Percentiles rank a stretch among this genome's conserved stretches.
Evolutionary conservation across 2,797 vertebrate species (phyloP).

Genomic region (Tragelaphus eurycerus): DNA sequence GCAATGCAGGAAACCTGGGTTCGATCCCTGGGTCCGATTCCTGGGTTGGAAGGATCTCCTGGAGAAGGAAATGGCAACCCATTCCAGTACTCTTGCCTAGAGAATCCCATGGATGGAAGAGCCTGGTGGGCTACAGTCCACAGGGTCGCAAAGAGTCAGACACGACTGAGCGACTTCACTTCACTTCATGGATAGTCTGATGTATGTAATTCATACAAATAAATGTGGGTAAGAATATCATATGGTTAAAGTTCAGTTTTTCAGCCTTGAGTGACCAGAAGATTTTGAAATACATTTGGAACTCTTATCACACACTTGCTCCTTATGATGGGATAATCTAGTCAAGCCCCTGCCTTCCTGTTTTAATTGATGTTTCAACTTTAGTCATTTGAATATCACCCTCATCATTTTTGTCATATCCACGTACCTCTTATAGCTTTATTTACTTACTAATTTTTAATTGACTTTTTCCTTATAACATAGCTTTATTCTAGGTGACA

Average conservation of each 20-base stretch:
- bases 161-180: no score
- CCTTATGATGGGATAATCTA: neutral
- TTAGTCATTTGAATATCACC: neutral
- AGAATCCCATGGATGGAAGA: no score
- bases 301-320: neutral
- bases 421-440: neutral
- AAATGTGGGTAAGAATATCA: neutral
- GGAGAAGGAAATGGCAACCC: no score
- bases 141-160: no score
- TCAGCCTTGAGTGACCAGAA: conserved; percentile 20
- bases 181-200: neutral
- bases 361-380: neutral
- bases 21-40: no score
- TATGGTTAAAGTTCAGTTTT: neutral
- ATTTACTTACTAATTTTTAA: conserved; percentile 24
- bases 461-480: neutral
- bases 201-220: neutral
- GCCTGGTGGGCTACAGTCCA: no score
- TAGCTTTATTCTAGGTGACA: conserved; percentile 23
- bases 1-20: no score
- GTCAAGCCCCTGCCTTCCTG: neutral
- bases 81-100: no score
- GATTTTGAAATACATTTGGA: neutral
- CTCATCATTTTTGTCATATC: conserved; percentile 32
- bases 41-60: no score